Evolutionary conservation across 92 coral and sea anemone species (phyloP), one percentile per base, ranked within the genome.

Genomic region (Actinostola sp.): DNA sequence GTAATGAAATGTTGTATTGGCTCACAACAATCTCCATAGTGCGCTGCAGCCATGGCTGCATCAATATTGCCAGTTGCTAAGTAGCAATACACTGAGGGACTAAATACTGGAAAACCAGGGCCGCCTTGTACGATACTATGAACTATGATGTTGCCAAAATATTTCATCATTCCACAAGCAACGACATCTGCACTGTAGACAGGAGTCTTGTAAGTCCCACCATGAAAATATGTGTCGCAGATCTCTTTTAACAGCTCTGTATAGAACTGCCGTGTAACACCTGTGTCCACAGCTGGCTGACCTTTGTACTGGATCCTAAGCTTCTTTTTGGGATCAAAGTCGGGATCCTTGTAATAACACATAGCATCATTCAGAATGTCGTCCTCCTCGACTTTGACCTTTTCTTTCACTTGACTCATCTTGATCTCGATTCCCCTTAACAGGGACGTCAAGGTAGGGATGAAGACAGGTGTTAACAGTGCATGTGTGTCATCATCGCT

Each of bases 321-420:
- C n/a, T 34, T 70, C 13, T 78, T 70, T 63, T 34, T 84, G 20
- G 89, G 70, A 72, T 80, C 80, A 71, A 88, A 88, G n/a, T 85
- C 64, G 0, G 51, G 19, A 31, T 75, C 55, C 61, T 83, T 88
- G 67, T 76, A 86, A 71, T 77, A 83, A 2, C 79, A 49, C 61
- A 88, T 28, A 0, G 83, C 93, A 83, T 88, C 93, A 69, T 83
- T 74, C 16, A 88, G 61, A 0, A 83, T 2, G 54, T 88, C 89
- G 16, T 84, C 84, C 60, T 82, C 82, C 29, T 78, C 88, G 0
- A 79, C 80, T 32, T 68, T 61, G 0, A 83, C 1, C 49, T 83
- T 83, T 56, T 58, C 89, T 34, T 36, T 82, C 29, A 65, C 84
- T 15, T 11, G 60, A 36, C 63, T 72, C 17, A 78, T 36, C 27